Evolutionary conservation across 2,113 vertebrate genomes (phyloP), one percentile per base, ranked within the genome.

Genomic region (Thamnophis sirtalis): DNA sequence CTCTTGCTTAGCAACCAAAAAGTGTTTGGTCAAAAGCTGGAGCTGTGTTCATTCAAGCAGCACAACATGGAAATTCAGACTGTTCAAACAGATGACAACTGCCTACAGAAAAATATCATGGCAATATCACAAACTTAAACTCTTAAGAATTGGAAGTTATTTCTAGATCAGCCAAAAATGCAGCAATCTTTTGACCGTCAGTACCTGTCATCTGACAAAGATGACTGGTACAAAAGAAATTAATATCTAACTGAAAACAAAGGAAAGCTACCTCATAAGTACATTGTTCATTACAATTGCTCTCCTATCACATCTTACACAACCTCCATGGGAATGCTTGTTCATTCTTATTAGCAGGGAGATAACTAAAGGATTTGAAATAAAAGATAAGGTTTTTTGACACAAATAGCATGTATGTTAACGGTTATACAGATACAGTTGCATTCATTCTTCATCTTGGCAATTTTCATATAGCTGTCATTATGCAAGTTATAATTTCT

Each of bases 401-500:
- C 33, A 43, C 1, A 3, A 21, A 6, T 10, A 17, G 6, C 55
- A 19, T 0, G 0, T 21, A 11, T 10, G 51, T 90, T 92, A 93
- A 63, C 85, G 22, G 50, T 90, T 84, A 58, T 28, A n/a, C 68
- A 8, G 24, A 24, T 58, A 55, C 19, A 86, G 63, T 43, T 89
- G 63, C n/a, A 73, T 73, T 89, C 51, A 85, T 33, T 84, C 55
- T 80, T 88, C 85, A 93, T 28, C 4, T n/a, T 89, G 26, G 80
- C 80, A 91, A 89, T 56, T 54, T 93, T 92, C 53, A 80, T 89
- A 49, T 56, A 84, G 84, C 48, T 93, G 84, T 91, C 84, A 28
- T 73, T 91, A 89, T 58, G 91, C 86, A 92, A 56, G 90, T 60
- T 80, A 60, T 89, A 92, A 92, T 92, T 89, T 89, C 87, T 89